Conservation (phyloP, 2,797 vertebrate genomes). For the Eremophila alpestris region DNA sequence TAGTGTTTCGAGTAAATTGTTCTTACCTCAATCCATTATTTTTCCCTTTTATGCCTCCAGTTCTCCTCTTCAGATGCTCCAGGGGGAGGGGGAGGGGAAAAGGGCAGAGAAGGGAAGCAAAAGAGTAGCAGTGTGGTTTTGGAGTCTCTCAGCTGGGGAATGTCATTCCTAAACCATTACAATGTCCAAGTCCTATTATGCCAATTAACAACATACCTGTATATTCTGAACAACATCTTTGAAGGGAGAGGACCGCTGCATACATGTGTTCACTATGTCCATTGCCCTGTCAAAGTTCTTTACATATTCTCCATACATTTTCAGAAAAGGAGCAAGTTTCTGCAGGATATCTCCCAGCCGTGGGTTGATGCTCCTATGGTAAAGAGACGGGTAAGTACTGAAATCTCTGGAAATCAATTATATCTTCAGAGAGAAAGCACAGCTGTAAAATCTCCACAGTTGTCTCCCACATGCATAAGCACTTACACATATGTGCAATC, state of each 20-base stretch:
- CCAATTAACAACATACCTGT: constrained; percentile 78
- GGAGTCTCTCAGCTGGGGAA: background rate
- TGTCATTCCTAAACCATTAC: background rate
- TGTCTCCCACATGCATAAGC: background rate
- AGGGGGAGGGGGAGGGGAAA: background rate
- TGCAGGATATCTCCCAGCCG: constrained; percentile 96
- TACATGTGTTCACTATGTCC: constrained; percentile 93
- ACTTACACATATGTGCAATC: background rate
- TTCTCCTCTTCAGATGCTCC: background rate
- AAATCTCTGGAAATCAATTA: background rate
- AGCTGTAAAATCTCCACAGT: background rate
- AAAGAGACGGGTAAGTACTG: background rate
- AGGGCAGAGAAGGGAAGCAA: background rate
- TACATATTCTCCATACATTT: constrained; percentile 98
- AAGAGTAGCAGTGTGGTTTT: background rate
- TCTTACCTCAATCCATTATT: background rate
- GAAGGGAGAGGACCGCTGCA: constrained; percentile 88
- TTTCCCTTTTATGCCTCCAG: background rate
- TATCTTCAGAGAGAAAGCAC: background rate
- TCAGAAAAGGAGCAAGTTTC: constrained; percentile 96
- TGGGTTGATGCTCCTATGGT: constrained; percentile 87
- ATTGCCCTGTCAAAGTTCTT: constrained; percentile 97
- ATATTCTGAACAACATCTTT: constrained; percentile 90
- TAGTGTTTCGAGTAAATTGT: background rate
- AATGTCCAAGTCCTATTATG: background rate